phyloP scores from a whole-genome alignment of 2,113 vertebrate species.

The Spilogale gracilis region DNA sequence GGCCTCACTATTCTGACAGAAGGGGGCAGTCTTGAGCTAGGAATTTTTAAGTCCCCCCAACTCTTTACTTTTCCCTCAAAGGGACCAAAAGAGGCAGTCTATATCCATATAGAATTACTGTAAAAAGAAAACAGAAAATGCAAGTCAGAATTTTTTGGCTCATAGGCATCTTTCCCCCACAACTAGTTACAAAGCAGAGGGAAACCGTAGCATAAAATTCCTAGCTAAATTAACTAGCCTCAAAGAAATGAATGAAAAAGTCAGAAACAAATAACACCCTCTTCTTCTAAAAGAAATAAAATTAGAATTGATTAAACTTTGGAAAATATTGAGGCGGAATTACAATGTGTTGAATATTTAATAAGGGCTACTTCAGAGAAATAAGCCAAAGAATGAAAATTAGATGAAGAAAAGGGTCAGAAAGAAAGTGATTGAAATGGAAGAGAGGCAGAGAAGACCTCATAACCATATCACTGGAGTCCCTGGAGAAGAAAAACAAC shows the following conservation, averaged over 20 bases:
- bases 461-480: background rate
- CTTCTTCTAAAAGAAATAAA: background rate
- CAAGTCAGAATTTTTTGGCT: constrained; percentile 12
- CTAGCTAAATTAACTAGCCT: background rate
- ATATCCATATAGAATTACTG: background rate
- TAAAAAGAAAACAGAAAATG: constrained; percentile 1
- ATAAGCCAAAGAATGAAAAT: background rate
- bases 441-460: background rate
- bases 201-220: background rate
- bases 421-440: constrained; percentile 42
- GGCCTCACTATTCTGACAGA: constrained; percentile 30
- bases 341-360: background rate
- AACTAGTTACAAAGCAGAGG: background rate
- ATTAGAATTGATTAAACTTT: constrained; percentile 2
- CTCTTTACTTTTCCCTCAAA: background rate
- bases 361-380: background rate
- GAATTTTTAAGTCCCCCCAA: background rate
- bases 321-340: constrained; percentile 7
- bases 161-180: background rate
- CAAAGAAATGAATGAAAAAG: constrained; percentile 9
- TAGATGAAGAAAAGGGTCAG: background rate
- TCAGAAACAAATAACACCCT: background rate
- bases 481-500: background rate
- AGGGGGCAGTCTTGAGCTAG: constrained; percentile 27
- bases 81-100: background rate